Conservation (phyloP, 2,888 invertebrate genomes). For the Cheilosia pagana region DNA sequence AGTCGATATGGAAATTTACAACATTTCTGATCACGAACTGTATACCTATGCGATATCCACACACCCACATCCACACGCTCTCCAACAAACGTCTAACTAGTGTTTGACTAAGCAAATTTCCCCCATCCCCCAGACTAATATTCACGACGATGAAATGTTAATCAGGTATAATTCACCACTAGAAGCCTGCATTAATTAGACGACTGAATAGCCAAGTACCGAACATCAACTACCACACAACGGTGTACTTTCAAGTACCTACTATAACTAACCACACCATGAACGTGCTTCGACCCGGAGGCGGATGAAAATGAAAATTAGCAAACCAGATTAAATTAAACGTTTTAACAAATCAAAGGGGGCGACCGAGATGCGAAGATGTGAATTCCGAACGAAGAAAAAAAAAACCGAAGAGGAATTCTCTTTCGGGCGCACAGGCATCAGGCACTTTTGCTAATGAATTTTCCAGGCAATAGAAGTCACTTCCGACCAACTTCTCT, state of each 20-base stretch:
- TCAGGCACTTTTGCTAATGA: constrained; percentile 69
- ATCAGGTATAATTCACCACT: constrained; percentile 52
- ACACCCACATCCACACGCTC: not conserved
- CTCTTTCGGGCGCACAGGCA: constrained; percentile 34
- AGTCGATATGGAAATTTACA: not conserved
- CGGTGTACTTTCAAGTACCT: constrained; percentile 9
- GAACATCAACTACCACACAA: constrained; percentile 28
- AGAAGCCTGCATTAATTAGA: constrained; percentile 59
- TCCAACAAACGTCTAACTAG: not conserved
- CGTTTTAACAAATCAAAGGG: constrained; percentile 71
- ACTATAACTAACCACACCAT: constrained; percentile 17
- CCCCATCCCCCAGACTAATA: not conserved
- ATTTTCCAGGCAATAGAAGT: constrained; percentile 65
- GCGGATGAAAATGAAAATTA: constrained; percentile 42
- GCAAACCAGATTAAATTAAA: constrained; percentile 70
- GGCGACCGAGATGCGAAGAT: constrained; percentile 19
- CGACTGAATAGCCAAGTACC: constrained; percentile 50
- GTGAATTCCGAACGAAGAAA: constrained; percentile 44
- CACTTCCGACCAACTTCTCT: constrained; percentile 37
- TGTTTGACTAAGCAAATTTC: not conserved
- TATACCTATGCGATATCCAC: not conserved
- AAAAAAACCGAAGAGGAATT: constrained; percentile 28
- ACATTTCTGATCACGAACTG: not conserved
- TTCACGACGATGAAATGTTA: constrained; percentile 27
- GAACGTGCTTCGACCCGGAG: constrained; percentile 17